These are phyloP conservation scores for Globodera rostochiensis DNA, from an alignment of 1,140 invertebrate species.

Conservation along the genomic window DNA sequence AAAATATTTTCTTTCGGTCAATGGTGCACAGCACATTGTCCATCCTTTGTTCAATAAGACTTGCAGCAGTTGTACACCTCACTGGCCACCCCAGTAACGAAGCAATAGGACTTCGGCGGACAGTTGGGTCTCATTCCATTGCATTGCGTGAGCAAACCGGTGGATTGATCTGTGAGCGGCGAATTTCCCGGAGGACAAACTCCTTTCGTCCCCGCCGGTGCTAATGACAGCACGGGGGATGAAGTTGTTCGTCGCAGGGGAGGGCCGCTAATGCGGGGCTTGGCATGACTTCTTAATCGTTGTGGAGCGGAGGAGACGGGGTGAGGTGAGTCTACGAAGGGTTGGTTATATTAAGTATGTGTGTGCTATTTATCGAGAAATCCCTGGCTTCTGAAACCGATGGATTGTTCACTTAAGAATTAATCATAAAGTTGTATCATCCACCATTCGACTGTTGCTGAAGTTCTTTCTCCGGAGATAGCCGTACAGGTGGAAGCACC, in stretches of 20 bases:
- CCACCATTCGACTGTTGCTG: neutral
- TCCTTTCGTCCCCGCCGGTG: slow-evolving; percentile 32
- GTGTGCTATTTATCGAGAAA: no score
- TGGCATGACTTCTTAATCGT: neutral
- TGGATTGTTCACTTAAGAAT: neutral
- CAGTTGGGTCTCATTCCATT: slow-evolving; percentile 63
- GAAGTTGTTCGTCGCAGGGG: slow-evolving; percentile 50
- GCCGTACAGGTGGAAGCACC: neutral
- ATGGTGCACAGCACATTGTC: neutral
- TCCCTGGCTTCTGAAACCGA: neutral
- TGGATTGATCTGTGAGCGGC: slow-evolving; percentile 44
- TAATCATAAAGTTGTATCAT: neutral
- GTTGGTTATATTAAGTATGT: no score
- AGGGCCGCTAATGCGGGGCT: slow-evolving; percentile 32
- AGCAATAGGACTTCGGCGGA: slow-evolving; percentile 63
- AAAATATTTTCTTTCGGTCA: no score
- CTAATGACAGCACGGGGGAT: slow-evolving; percentile 30
- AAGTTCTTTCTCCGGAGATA: neutral
- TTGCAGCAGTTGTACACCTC: slow-evolving; percentile 63
- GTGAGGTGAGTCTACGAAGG: neutral
- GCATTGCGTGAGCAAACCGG: slow-evolving; percentile 53
- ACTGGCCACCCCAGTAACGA: slow-evolving; percentile 63
- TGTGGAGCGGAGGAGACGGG: neutral
- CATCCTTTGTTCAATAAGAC: slow-evolving; percentile 17
- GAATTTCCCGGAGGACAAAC: slow-evolving; percentile 62